These are phyloP conservation scores for Tor tambroides DNA, from an alignment of 2,113 vertebrate species.

Conservation along the genomic window DNA sequence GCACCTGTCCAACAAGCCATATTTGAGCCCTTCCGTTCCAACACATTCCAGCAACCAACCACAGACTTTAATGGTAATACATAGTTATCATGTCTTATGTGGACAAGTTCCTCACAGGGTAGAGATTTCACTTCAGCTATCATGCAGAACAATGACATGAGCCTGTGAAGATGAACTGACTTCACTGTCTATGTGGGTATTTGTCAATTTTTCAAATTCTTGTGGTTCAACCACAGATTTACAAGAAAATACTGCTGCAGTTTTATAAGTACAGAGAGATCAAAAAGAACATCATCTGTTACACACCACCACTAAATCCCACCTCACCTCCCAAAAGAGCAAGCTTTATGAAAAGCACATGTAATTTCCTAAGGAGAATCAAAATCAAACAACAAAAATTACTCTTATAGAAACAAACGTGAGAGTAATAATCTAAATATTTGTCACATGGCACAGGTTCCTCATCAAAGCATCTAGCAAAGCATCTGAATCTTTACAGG, in stretches of 20 bases:
- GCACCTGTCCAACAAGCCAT: conserved; percentile 33
- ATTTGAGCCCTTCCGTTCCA: conserved; percentile 20
- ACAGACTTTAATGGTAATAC: background rate
- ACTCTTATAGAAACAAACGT: background rate
- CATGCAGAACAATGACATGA: background rate
- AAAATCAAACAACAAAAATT: background rate
- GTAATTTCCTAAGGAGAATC: background rate
- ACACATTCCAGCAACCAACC: conserved; percentile 10
- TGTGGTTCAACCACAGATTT: background rate
- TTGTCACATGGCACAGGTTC: background rate
- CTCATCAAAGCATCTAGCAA: background rate
- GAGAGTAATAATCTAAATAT: conserved; percentile 6
- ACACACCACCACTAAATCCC: background rate
- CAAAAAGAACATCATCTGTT: background rate
- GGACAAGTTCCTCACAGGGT: background rate
- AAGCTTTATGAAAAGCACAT: background rate
- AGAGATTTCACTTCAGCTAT: conserved; percentile 6
- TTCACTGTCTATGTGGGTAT: background rate
- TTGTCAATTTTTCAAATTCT: background rate
- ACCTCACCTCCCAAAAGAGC: background rate
- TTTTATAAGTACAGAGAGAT: background rate
- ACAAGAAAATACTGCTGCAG: background rate
- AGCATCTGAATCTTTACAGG: too few relatives aligned
- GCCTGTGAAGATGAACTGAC: background rate
- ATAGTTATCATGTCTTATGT: conserved; percentile 1